Evolutionary conservation across 2,113 vertebrate genomes (phyloP).

Genomic region (Chroicocephalus ridibundus): DNA sequence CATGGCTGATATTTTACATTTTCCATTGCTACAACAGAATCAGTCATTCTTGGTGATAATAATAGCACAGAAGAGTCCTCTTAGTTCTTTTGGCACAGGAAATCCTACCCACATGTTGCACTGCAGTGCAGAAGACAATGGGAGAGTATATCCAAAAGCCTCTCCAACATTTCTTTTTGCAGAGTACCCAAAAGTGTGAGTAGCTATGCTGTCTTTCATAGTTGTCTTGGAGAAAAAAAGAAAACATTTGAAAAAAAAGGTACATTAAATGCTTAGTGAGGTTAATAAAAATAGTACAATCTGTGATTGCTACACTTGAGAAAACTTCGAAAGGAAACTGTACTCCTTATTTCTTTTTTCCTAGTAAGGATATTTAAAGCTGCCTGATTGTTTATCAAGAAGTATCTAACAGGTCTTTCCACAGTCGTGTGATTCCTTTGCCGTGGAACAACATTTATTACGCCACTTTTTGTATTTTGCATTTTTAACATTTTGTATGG

Average conservation of each 20-base stretch:
- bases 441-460: neutral
- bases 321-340: neutral
- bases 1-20: neutral
- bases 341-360: neutral
- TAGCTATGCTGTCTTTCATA: neutral
- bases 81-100: neutral
- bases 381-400: neutral
- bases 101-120: neutral
- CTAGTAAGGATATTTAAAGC: neutral
- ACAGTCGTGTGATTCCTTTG: neutral
- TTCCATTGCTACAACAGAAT: neutral
- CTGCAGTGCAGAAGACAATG: neutral
- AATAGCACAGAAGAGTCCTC: neutral
- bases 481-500: neutral
- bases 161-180: neutral
- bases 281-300: neutral
- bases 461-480: neutral
- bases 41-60: neutral
- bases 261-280: neutral
- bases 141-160: neutral
- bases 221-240: neutral
- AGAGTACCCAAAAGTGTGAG: neutral
- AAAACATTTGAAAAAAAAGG: neutral
- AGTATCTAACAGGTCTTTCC: neutral
- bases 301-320: neutral